Evolutionary conservation across 2,888 invertebrate genomes (phyloP).

Genomic region (Athrips mouffetella): DNA sequence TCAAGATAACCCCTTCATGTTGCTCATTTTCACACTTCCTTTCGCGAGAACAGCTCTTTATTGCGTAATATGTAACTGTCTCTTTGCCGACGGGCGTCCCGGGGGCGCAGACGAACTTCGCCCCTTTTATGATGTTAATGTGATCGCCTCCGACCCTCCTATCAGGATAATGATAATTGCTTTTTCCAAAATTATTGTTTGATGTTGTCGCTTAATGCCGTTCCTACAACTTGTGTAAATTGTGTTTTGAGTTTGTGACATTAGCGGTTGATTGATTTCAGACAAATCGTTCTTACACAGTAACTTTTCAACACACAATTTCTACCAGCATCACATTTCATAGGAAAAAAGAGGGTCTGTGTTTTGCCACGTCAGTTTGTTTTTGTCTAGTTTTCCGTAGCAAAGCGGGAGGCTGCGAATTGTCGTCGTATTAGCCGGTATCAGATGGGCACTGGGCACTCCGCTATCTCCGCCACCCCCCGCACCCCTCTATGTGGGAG

Average conservation of each 20-base stretch:
- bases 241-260: conserved; percentile 50
- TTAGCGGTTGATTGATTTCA: conserved; percentile 54
- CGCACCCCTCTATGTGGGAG: conserved; percentile 26
- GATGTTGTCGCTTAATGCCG: conserved; percentile 70
- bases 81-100: conserved; percentile 70
- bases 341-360: neutral
- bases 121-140: conserved; percentile 77
- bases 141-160: conserved; percentile 72
- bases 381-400: conserved; percentile 19
- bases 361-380: conserved; percentile 1
- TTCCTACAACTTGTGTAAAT: conserved; percentile 54
- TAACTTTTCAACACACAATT: too few species aligned
- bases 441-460: conserved; percentile 50
- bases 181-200: conserved; percentile 77
- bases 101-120: conserved; percentile 67
- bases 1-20: conserved; percentile 79
- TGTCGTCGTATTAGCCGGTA: conserved; percentile 64
- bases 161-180: conserved; percentile 76
- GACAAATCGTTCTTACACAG: too few species aligned
- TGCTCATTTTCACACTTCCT: conserved; percentile 79
- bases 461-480: conserved; percentile 27
- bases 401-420: conserved; percentile 56
- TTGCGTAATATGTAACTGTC: conserved; percentile 78
- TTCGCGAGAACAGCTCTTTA: conserved; percentile 79
- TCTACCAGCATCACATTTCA: neutral